Conservation (phyloP, 2,888 invertebrate species). For the Scelioninae gen. 1 region DNA sequence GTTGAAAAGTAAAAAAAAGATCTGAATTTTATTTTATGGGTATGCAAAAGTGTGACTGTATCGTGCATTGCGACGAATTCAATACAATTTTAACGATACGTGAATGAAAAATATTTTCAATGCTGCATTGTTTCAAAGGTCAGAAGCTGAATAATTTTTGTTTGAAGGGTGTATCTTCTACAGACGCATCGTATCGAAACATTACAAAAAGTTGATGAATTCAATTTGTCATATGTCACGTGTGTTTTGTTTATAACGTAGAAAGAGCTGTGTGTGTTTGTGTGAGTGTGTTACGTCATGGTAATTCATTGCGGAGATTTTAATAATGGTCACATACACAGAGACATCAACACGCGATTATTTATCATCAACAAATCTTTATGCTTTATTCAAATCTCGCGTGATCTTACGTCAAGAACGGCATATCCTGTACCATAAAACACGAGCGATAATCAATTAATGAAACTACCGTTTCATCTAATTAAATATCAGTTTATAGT, state of each 20-base stretch:
- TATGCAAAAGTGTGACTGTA: not conserved
- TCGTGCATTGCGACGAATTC: conserved; percentile 5
- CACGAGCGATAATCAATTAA: conserved; percentile 11
- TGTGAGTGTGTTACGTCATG: conserved; percentile 27
- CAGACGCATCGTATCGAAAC: not conserved
- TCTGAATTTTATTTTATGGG: conserved; percentile 6
- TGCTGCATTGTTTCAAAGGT: conserved; percentile 41
- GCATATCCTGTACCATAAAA: conserved; percentile 8
- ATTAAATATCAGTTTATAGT: not conserved
- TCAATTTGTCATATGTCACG: conserved; percentile 54
- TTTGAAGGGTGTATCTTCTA: conserved; percentile 2
- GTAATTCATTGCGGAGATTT: conserved; percentile 35
- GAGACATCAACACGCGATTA: conserved; percentile 18
- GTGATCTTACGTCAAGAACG: conserved; percentile 8
- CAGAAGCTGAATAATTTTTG: conserved; percentile 38
- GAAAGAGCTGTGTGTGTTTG: too few relatives aligned
- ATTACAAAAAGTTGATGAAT: conserved; percentile 26
- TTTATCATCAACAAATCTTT: conserved; percentile 16
- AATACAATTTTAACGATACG: conserved; percentile 22
- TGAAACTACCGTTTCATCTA: conserved; percentile 9
- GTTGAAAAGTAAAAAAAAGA: not conserved
- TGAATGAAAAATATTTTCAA: conserved; percentile 38
- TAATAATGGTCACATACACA: conserved; percentile 8
- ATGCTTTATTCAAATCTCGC: conserved; percentile 2
- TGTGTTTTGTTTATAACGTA: conserved; percentile 47